These are phyloP conservation scores for Orius laevigatus DNA, from an alignment of 1,140 invertebrate species.

Conservation along the genomic window DNA sequence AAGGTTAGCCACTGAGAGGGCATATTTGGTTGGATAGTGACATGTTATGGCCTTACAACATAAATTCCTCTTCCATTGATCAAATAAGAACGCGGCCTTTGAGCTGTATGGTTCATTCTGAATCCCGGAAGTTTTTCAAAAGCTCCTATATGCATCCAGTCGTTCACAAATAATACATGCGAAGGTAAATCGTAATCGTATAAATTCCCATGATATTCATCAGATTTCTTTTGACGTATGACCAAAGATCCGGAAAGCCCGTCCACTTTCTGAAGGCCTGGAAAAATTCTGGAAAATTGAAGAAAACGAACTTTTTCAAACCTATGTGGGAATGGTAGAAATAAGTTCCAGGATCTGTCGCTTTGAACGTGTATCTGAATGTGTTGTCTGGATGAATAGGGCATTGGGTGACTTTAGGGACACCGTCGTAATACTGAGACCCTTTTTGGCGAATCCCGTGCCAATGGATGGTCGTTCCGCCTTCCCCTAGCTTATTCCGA, in stretches of 20 bases:
- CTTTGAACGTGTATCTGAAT: slow-evolving; percentile 36
- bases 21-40: too few relatives aligned
- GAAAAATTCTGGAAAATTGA: slow-evolving; percentile 14
- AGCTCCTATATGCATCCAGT: slow-evolving; percentile 19
- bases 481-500: slow-evolving; percentile 24
- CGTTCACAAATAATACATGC: slow-evolving; percentile 13
- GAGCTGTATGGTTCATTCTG: slow-evolving; percentile 19
- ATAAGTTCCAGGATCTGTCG: slow-evolving; percentile 34
- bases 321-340: slow-evolving; percentile 40
- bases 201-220: slow-evolving; percentile 25
- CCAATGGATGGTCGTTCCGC: slow-evolving; percentile 27
- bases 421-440: slow-evolving; percentile 38
- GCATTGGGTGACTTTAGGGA: slow-evolving; percentile 41
- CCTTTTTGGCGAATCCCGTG: slow-evolving; percentile 25
- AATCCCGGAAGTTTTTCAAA: slow-evolving; percentile 18
- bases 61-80: slow-evolving; percentile 30
- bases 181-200: slow-evolving; percentile 25
- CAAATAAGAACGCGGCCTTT: slow-evolving; percentile 30
- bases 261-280: slow-evolving; percentile 23
- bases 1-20: too few relatives aligned
- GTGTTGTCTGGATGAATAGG: slow-evolving; percentile 33
- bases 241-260: slow-evolving; percentile 25
- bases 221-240: slow-evolving; percentile 25
- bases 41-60: slow-evolving; percentile 13
- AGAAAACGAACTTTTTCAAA: slow-evolving; percentile 1